These are phyloP conservation scores for Salmo trutta DNA, from an alignment of 2,797 vertebrate genomes.

Conservation along the genomic window DNA sequence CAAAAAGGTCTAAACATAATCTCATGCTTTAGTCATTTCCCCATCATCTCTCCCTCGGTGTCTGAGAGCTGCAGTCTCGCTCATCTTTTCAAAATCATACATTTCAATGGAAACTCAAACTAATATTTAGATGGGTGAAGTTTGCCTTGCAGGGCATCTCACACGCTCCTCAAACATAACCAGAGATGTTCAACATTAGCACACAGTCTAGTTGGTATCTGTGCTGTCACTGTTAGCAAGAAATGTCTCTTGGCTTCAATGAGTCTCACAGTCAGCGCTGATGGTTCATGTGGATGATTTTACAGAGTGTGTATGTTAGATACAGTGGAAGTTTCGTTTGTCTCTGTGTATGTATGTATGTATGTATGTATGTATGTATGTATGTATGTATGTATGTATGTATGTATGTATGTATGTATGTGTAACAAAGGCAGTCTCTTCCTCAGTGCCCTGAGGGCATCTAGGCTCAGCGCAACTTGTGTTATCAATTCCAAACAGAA, in stretches of 20 bases:
- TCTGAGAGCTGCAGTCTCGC: conserved; percentile 5
- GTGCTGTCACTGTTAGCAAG: neutral
- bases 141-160: neutral
- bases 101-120: conserved; percentile 10
- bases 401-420: too few species aligned
- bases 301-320: neutral
- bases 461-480: neutral
- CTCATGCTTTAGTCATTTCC: conserved; percentile 18
- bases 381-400: too few species aligned
- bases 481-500: conserved; percentile 3
- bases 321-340: neutral
- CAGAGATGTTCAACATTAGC: neutral
- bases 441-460: neutral
- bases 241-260: conserved; percentile 2
- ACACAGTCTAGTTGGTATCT: neutral
- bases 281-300: neutral
- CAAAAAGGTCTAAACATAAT: conserved; percentile 18
- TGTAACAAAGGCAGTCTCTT: neutral
- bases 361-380: neutral
- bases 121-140: neutral
- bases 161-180: neutral
- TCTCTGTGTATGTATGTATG: neutral
- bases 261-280: conserved; percentile 6
- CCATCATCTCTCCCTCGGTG: neutral
- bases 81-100: conserved; percentile 9